Base-by-base conservation (phyloP, 1,140 invertebrate genomes). In the Bombus pyrosoma region DNA sequence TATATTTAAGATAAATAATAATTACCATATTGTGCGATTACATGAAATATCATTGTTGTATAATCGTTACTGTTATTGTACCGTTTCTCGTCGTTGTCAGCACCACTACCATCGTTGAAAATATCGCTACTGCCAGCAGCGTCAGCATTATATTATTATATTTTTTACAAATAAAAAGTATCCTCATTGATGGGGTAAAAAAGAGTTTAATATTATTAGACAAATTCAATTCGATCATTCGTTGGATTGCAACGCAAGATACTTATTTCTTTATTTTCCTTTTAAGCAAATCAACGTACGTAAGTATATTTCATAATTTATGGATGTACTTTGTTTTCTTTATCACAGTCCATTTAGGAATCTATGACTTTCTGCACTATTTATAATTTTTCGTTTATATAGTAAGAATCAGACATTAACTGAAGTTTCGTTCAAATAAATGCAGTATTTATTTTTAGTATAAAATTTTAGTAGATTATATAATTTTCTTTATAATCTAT, bases 101-200 rank as follows among this genome's bases (percentile, higher is more conserved):
- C 53, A 62, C 37, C 37, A 62, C n/a, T 78, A 62, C n/a, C 62
- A 73, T 87, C 77, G 47, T 87, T 71, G 77, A 68, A 81, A 75
- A 86, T 83, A 87, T 85, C 39, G 66, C 68, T 78, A 80, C 53
- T 83, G 76, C 53, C 83, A 85, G 34, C 68, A 85, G 39, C 62
- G 53, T 80, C 76, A 59, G 79, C 68, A 72, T 90, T 72, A 81
- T 86, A 94, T 94, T 93, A 94, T 93, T 95, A 95, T 94, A 95
- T 95, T 95, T 95, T 95, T 94, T 94, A 94, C 94, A 92, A 95
- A 94, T 94, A 94, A 94, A 95, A 87, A 92, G 73, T 86, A 90
- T 69, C 87, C 88, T 89, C 86, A 79, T 57, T 83, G 75, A 82
- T 80, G 74, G 88, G 83, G 71, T 74, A 37, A 81, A 73, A 57